These are phyloP conservation scores for Acromyrmex heyeri DNA, from an alignment of 1,140 invertebrate genomes.

Conservation along the genomic window DNA sequence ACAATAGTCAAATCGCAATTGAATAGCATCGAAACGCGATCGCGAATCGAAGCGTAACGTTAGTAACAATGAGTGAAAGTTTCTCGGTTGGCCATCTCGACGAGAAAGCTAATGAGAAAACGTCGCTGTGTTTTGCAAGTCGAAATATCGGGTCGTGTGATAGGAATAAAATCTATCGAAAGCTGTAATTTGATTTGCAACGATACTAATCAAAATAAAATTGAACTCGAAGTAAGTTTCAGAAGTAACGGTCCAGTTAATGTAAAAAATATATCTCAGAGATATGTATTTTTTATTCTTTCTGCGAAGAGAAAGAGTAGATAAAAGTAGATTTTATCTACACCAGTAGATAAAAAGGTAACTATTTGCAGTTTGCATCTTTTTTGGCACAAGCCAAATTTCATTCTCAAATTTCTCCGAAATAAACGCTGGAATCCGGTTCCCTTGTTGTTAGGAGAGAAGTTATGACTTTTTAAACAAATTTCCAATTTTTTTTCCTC, in stretches of 20 bases:
- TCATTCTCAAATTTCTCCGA: too few relatives aligned
- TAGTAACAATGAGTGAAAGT: conserved; percentile 75
- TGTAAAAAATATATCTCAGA: not conserved
- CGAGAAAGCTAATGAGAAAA: conserved; percentile 72
- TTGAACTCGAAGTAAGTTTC: not conserved
- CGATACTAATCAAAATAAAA: not conserved
- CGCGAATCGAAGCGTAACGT: conserved; percentile 68
- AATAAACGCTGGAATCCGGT: too few relatives aligned
- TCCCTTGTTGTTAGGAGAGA: too few relatives aligned
- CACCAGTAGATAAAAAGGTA: not conserved
- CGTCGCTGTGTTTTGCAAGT: conserved; percentile 48
- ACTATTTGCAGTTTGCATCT: too few relatives aligned
- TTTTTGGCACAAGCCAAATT: too few relatives aligned
- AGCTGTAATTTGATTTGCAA: not conserved
- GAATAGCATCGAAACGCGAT: conserved; percentile 2
- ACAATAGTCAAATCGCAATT: conserved; percentile 27
- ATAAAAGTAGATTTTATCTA: too few relatives aligned
- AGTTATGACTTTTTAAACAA: too few relatives aligned
- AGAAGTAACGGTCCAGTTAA: not conserved
- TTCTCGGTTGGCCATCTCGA: conserved; percentile 33
- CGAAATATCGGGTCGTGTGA: conserved; percentile 15
- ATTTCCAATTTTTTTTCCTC: too few relatives aligned
- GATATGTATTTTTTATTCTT: not conserved
- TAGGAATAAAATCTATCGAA: not conserved
- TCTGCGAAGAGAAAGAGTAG: not conserved